Evolutionary conservation across 2,113 vertebrate genomes (phyloP).

Genomic region (Nannobrachium achirus): DNA sequence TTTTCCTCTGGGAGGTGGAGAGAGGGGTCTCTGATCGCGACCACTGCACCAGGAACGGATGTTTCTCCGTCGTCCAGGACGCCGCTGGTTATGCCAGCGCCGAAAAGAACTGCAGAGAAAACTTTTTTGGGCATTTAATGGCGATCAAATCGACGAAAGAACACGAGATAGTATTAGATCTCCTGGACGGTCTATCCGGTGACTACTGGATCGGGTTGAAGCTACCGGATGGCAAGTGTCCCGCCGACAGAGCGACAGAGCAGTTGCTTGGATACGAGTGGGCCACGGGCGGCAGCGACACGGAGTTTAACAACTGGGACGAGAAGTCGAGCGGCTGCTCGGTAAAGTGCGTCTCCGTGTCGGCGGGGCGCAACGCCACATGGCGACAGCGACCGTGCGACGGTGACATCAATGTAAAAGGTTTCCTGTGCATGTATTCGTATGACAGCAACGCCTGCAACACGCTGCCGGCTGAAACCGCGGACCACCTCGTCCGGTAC

Average conservation of each 20-base stretch:
- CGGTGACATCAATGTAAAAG: neutral
- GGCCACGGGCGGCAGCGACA: rapidly evolving
- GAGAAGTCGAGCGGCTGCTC: neutral
- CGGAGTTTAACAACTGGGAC: neutral
- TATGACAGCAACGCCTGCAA: rapidly evolving
- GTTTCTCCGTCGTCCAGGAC: constrained; percentile 11
- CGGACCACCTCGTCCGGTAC: neutral
- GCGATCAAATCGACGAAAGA: rapidly evolving
- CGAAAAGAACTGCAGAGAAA: neutral
- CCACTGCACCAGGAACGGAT: constrained; percentile 24
- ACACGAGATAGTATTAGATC: rapidly evolving
- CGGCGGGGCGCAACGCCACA: neutral
- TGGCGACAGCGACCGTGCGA: neutral
- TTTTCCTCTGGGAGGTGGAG: constrained; percentile 37
- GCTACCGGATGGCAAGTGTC: neutral
- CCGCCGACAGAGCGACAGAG: neutral
- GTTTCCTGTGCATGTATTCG: constrained; percentile 34
- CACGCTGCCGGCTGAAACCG: rapidly evolving
- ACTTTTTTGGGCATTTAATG: rapidly evolving
- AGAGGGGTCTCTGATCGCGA: constrained; percentile 1
- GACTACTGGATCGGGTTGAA: constrained; percentile 42
- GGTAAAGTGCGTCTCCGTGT: constrained; percentile 9
- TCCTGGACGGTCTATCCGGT: neutral
- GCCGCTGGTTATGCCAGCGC: neutral
- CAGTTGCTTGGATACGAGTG: neutral